Base-by-base conservation (phyloP, 2,797 vertebrate genomes). In the Takifugu rubripes region DNA sequence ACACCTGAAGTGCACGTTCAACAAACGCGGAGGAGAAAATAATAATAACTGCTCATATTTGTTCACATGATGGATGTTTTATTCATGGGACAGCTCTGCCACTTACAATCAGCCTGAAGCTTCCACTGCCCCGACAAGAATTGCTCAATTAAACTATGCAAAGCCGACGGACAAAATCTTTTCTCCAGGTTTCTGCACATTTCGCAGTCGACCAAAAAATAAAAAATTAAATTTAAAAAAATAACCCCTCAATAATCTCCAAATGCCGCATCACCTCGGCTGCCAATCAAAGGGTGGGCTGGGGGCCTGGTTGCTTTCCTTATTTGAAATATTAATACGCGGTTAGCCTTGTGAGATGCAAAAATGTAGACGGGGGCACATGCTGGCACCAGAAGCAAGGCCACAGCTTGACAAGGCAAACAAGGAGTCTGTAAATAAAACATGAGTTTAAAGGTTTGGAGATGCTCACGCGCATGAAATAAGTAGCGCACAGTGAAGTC, bases 281-380 rank as follows among this genome's bases (percentile, higher is more conserved):
- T 87, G 84, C 79, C 86, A 87, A 77, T 88, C 87, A 88, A 61
- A 74, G 59, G 17, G 56, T 58, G 54, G 71, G 71, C 66, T 70
- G 71, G 72, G 16, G 77, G 74, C 78, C 61, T 52, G 73, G 83
- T 85, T 84, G 68, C 78, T 77, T 84, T 58, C 82, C 73, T 82
- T 71, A 81, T 88, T 81, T 92, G 74, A 91, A 91, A 92, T 91
- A 91, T 92, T 92, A 86, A 91, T 91, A 89, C 67, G 66, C 7
- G 75, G 82, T 87, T 89, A 88, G 85, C 87, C 90, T 91, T 91
- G 89, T 74, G 87, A 90, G 86, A 90, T 89, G 88, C 84, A 89
- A 84, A 90, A 86, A 84, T 75, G 72, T 75, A 86, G 86, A 89
- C 84, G 59, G 75, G 79, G 77, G 79, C 84, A 81, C 79, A 84